Evolutionary conservation across 1,140 invertebrate species (phyloP).

Genomic region (Temnothorax longispinosus): DNA sequence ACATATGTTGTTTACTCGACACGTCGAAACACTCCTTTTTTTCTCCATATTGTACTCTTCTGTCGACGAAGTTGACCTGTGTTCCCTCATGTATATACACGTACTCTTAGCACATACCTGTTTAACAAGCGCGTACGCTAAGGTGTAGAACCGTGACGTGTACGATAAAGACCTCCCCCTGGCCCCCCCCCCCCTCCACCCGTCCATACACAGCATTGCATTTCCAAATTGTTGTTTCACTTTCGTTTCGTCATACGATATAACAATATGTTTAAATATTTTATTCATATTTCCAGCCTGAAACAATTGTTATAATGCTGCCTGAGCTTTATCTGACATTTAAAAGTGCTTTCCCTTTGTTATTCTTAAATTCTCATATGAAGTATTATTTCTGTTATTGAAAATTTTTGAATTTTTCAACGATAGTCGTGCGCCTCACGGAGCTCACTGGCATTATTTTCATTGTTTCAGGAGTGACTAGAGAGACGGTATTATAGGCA

Average conservation of each 20-base stretch:
- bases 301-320: conserved; percentile 86
- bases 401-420: conserved; percentile 63
- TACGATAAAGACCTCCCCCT: not conserved
- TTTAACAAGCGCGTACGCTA: conserved; percentile 18
- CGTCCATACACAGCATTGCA: not conserved
- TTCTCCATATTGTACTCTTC: not conserved
- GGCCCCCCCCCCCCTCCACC: not conserved
- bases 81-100: conserved; percentile 20
- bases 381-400: conserved; percentile 67
- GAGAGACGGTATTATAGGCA: conserved; percentile 72
- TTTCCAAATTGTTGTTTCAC: conserved; percentile 48
- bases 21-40: not conserved
- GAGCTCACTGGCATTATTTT: conserved; percentile 86
- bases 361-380: conserved; percentile 62
- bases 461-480: conserved; percentile 86
- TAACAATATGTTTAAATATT: conserved; percentile 65
- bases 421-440: conserved; percentile 57
- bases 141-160: not conserved
- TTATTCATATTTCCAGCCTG: conserved; percentile 81
- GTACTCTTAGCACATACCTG: conserved; percentile 27
- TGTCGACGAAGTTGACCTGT: conserved; percentile 2
- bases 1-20: not conserved
- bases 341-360: conserved; percentile 71
- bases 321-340: conserved; percentile 81
- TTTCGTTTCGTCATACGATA: conserved; percentile 60